Evolutionary conservation across 92 coral and sea anemone genomes (phyloP), one percentile per base, ranked within the genome.

Genomic region (Siderastrea radians): DNA sequence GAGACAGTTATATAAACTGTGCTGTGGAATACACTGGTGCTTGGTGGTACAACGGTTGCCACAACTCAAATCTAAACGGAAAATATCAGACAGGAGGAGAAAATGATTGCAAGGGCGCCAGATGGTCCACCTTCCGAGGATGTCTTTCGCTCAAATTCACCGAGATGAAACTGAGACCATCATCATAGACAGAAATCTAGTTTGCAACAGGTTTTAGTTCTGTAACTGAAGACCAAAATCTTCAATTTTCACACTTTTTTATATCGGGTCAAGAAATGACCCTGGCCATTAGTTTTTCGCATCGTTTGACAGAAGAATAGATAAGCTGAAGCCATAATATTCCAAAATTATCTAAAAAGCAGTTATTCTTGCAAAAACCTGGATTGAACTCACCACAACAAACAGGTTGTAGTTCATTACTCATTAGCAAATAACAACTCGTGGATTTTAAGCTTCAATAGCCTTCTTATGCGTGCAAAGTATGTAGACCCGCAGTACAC

Each of bases 31-130:
- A 26, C 63, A 51, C 53, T 11, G 95, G 93, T 63, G 93, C 92
- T 68, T 92, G 95, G 95, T 92, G 95, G 95, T 88, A 92, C 87
- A 49, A 53, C 2, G 46, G 44, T 68, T 83, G 92, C 47, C 63
- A 61, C 15, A 1, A 26, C 17, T 88, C 95, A 14, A 92, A 88
- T 53, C 92, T 92, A 43, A 92, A 92, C 68, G 94, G 94, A 6
- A 64, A 44, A 62, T 92, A 92, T 70, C 51, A 63, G 46, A 19
- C 1, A 10, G 13, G 4, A 1, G 67, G 52, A 62, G 11, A 57
- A 26, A 1, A 0, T 5, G 26, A 12, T 55, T 38, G 38, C 16
- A 5, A 12, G 7, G 68, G 66, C 43, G 50, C 47, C 46, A 2
- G 15, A 6, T 77, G 81, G 81, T 15, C 38, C 3, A 1, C 0